phyloP scores from a whole-genome alignment of 2,113 vertebrate genomes.

The Globicephala melas region DNA sequence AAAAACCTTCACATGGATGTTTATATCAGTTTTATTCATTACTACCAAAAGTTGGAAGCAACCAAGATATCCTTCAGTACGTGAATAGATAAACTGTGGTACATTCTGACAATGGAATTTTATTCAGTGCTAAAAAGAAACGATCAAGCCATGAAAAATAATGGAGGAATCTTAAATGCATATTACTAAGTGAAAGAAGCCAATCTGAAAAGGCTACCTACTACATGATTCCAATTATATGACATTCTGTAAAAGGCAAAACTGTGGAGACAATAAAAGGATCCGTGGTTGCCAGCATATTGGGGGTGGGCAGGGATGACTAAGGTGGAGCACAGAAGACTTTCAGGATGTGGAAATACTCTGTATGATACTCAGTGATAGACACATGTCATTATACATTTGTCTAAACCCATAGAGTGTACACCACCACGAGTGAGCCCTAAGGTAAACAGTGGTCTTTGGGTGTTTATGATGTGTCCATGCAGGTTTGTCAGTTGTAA shows the following conservation, averaged over 20 bases:
- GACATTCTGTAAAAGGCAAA: neutral
- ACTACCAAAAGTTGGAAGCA: neutral
- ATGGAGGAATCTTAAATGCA: neutral
- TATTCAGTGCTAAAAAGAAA: neutral
- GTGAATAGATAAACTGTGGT: neutral
- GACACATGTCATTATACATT: no score
- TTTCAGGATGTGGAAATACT: neutral
- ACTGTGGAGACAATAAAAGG: neutral
- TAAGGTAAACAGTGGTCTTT: neutral
- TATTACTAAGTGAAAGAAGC: neutral
- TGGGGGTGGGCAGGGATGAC: no score
- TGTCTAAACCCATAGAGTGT: no score
- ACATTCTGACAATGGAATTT: neutral
- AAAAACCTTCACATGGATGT: neutral
- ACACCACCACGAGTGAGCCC: no score
- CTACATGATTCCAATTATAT: neutral
- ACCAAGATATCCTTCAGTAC: neutral
- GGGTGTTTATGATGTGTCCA: fast-evolving
- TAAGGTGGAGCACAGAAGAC: neutral
- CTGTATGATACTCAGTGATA: neutral
- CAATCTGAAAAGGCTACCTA: neutral
- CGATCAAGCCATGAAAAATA: neutral
- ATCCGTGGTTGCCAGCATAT: neutral
- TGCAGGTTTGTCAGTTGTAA: neutral
- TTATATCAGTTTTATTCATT: neutral